Conservation (phyloP, 2,888 invertebrate species). For the Lasioglossum figueresi region DNA sequence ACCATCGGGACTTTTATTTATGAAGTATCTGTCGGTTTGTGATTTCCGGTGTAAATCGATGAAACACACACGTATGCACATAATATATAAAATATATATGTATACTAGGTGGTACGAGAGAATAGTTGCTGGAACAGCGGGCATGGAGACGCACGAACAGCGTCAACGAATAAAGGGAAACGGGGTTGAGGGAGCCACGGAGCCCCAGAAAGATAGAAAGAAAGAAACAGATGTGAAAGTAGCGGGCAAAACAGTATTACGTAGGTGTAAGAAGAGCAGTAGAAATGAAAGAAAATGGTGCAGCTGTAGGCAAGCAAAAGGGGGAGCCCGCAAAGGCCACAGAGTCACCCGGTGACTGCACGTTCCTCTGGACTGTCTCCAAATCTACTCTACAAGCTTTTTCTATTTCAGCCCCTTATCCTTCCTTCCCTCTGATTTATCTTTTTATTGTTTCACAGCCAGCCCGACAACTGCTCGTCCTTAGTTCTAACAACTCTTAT, state of each 20-base stretch:
- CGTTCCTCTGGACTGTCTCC: constrained; percentile 76
- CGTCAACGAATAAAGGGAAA: constrained; percentile 38
- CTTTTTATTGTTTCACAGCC: constrained; percentile 75
- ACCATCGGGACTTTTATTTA: constrained; percentile 71
- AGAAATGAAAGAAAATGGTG: constrained; percentile 45
- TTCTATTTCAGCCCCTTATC: constrained; percentile 78
- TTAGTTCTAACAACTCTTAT: constrained; percentile 29
- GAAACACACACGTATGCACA: constrained; percentile 25
- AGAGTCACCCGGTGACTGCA: constrained; percentile 68
- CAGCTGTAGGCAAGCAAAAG: constrained; percentile 57
- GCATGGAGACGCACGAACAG: constrained; percentile 27
- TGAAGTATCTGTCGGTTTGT: constrained; percentile 74
- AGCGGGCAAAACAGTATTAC: constrained; percentile 47
- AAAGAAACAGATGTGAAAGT: constrained; percentile 44
- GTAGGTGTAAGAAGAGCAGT: constrained; percentile 45
- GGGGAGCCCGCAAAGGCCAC: constrained; percentile 67
- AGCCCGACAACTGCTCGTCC: constrained; percentile 47
- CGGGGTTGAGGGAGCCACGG: neutral
- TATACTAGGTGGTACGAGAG: constrained; percentile 27
- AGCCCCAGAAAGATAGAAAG: constrained; percentile 35
- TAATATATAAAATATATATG: constrained; percentile 1
- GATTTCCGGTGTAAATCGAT: constrained; percentile 77
- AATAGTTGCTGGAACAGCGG: constrained; percentile 34
- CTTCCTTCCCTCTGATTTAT: constrained; percentile 79
- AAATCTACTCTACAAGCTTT: constrained; percentile 81